Conservation (phyloP, 2,113 vertebrate genomes). For the Laticauda laticaudata region DNA sequence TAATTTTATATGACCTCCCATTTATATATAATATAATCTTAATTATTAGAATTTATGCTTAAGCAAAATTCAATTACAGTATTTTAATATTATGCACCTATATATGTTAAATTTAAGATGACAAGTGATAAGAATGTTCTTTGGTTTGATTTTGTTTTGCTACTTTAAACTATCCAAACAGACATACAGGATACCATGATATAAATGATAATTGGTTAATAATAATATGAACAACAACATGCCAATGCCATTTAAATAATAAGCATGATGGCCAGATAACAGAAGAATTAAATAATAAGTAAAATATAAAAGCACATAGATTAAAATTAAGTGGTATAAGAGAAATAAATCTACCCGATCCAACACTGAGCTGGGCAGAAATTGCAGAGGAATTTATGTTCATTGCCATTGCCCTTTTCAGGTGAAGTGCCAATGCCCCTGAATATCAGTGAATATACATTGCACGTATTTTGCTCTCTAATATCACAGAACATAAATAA, state of each 20-base stretch:
- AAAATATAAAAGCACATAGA: background rate
- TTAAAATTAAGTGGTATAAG: slow-evolving; percentile 38
- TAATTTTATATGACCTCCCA: background rate
- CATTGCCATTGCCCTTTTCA: slow-evolving; percentile 41
- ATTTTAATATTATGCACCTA: slow-evolving; percentile 13
- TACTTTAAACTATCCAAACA: background rate
- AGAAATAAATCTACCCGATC: slow-evolving; percentile 45
- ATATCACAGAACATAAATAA: slow-evolving; percentile 15
- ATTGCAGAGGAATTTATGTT: slow-evolving; percentile 27
- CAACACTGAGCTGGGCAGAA: slow-evolving; percentile 7
- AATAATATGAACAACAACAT: background rate
- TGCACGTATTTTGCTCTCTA: slow-evolving; percentile 19
- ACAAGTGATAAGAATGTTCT: background rate
- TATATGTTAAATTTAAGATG: background rate
- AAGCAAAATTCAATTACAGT: background rate
- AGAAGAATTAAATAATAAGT: background rate
- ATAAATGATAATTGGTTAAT: slow-evolving; percentile 18
- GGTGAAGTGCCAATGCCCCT: slow-evolving; percentile 13
- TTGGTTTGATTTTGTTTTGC: background rate
- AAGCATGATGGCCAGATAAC: rapidly evolving
- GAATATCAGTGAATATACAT: background rate
- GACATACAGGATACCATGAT: background rate
- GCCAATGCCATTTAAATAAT: slow-evolving; percentile 4
- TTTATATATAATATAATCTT: background rate
- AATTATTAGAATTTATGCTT: background rate